Evolutionary conservation across 2,888 invertebrate genomes (phyloP).

Genomic region (Napeogenes inachia): DNA sequence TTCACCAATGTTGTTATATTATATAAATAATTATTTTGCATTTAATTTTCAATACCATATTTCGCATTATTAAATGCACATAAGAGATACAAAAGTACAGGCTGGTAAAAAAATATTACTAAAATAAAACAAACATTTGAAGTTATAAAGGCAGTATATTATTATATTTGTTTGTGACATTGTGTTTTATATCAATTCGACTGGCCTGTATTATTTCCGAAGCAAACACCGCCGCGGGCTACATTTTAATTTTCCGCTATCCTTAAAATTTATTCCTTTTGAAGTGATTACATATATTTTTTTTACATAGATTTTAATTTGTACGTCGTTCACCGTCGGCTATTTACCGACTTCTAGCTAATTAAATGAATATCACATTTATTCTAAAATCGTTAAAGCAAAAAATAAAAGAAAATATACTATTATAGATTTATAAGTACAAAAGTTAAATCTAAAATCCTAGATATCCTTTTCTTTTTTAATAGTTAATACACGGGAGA

Average conservation of each 20-base stretch:
- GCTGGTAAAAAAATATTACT: background rate
- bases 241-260: constrained; percentile 60
- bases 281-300: constrained; percentile 39
- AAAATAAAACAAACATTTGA: constrained; percentile 19
- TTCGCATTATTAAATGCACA: too few species aligned
- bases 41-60: too few species aligned
- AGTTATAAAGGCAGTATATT: constrained; percentile 13
- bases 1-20: too few species aligned
- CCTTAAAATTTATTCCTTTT: constrained; percentile 50
- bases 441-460: too few species aligned
- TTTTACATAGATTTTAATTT: constrained; percentile 41
- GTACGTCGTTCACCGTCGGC: constrained; percentile 28
- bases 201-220: constrained; percentile 40
- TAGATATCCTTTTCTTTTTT: background rate
- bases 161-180: constrained; percentile 34
- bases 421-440: too few species aligned
- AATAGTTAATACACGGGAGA: background rate
- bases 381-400: constrained; percentile 11
- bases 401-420: too few species aligned
- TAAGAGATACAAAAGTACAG: too few species aligned
- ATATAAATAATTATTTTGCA: too few species aligned
- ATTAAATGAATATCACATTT: constrained; percentile 31
- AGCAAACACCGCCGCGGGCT: constrained; percentile 42
- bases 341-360: constrained; percentile 30
- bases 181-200: constrained; percentile 44